Percentiles rank a stretch among this genome's conserved stretches.
phyloP scores from a whole-genome alignment of 92 coral and sea anemone species.

The Zoanthus sansibaricus region DNA sequence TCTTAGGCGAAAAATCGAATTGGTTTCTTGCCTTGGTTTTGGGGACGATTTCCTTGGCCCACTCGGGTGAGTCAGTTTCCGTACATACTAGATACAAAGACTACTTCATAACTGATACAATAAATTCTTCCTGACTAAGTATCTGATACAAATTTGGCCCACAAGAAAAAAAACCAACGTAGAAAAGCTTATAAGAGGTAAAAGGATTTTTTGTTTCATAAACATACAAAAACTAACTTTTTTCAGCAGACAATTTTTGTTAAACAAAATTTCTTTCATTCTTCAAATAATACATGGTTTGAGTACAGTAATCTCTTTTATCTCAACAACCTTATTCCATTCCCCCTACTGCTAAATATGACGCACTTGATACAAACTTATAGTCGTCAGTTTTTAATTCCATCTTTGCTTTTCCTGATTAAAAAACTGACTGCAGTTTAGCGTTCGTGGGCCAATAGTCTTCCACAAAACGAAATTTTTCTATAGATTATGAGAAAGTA shows the following conservation, averaged over 20 bases:
- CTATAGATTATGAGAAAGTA: too few relatives aligned
- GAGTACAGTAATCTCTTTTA: background rate
- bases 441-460: too few relatives aligned
- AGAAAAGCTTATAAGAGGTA: background rate
- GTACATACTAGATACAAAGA: background rate
- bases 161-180: background rate
- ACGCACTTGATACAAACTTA: background rate
- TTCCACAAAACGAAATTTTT: too few relatives aligned
- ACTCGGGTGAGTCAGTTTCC: constrained; percentile 11
- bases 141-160: background rate
- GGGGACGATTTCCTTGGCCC: background rate
- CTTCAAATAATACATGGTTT: background rate
- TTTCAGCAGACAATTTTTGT: background rate
- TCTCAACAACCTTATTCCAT: background rate
- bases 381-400: background rate
- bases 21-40: constrained; percentile 15
- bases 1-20: background rate
- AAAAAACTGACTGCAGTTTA: constrained; percentile 25
- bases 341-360: background rate
- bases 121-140: background rate
- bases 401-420: background rate
- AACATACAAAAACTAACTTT: background rate
- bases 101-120: background rate
- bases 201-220: background rate
- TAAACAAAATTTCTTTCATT: background rate